Evolutionary conservation across 2,888 invertebrate genomes (phyloP).

Genomic region (Capitulum mitella): DNA sequence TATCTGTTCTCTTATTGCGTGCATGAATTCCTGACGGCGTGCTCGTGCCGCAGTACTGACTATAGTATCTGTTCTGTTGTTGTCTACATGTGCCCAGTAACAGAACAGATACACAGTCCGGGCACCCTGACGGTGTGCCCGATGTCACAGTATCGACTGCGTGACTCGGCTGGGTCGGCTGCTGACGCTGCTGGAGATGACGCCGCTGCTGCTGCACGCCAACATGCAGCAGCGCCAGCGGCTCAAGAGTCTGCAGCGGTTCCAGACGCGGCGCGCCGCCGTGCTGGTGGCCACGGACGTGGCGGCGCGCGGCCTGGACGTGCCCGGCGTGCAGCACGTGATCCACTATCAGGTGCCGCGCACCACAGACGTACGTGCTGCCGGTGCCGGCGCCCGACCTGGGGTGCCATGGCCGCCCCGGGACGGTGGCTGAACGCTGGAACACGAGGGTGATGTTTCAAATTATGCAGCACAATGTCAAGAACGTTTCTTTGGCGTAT

Average conservation of each 20-base stretch:
- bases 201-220: conserved; percentile 55
- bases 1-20: no score
- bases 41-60: no score
- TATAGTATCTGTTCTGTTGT: no score
- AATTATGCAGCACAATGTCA: no score
- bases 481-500: no score
- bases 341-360: conserved; percentile 81
- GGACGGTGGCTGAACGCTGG: no score
- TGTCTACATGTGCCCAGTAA: no score
- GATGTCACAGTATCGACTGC: conserved; percentile 67
- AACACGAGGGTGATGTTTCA: no score
- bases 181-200: conserved; percentile 60
- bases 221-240: conserved; percentile 89
- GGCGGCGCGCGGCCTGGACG: conserved; percentile 93
- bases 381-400: background rate
- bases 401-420: background rate
- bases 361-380: conserved; percentile 33
- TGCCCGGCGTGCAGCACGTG: conserved; percentile 86
- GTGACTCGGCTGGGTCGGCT: conserved; percentile 62
- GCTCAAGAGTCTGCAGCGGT: conserved; percentile 83
- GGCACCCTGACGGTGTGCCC: no score
- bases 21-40: no score
- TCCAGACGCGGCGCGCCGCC: conserved; percentile 59
- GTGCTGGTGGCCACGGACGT: conserved; percentile 89
- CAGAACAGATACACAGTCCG: no score